Base-by-base conservation (phyloP, 2,113 vertebrate species). In the Ammospiza caudacuta region DNA sequence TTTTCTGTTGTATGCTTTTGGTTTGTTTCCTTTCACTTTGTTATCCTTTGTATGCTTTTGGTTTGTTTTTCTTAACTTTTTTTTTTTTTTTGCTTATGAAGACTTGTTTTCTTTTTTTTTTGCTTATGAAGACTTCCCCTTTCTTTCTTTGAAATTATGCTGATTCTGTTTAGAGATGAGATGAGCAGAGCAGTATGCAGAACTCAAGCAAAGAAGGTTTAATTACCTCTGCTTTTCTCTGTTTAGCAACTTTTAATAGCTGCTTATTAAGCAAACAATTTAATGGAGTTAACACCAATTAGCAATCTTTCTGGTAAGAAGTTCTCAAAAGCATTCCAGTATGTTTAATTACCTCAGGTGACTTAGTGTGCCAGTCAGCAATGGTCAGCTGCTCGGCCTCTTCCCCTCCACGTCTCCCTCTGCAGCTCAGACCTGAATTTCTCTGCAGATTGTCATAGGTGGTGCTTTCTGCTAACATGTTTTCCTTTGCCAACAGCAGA, bases 261-360 rank as follows among this genome's bases (percentile, higher is more conserved):
- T 66, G 35, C 66, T 82, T 92, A 78, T 94, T 81, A 90, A 93
- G 76, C 61, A 90, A 86, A 81, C 55, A 86, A 66, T 87, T 94
- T 86, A 76, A 83, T 95, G 58, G 46, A 28, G 27, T 83, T 86
- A 90, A 33, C 16, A 62, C n/a, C 23, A 76, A 77, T 86, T 90
- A 83, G 44, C 47, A 62, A 15, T 77, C 46, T 76, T 93, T 81
- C 55, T 83, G 61, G 24, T 83, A 70, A 85, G 75, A 83, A 74
- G 58, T 58, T 88, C 11, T 82, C 31, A 62, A 35, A 79, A 87
- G 62, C 75, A 74, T 92, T 93, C 37, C 28, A 8, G 0, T 73
- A 24, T 21, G 31, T 47, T 17, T 91, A 80, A 73, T 79, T 62
- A 29, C 25, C n/a, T 76, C 39, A 19, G 61, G 52, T 86, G 63